Conservation (phyloP, 2,797 vertebrate genomes). For the Cyprinella venusta region DNA sequence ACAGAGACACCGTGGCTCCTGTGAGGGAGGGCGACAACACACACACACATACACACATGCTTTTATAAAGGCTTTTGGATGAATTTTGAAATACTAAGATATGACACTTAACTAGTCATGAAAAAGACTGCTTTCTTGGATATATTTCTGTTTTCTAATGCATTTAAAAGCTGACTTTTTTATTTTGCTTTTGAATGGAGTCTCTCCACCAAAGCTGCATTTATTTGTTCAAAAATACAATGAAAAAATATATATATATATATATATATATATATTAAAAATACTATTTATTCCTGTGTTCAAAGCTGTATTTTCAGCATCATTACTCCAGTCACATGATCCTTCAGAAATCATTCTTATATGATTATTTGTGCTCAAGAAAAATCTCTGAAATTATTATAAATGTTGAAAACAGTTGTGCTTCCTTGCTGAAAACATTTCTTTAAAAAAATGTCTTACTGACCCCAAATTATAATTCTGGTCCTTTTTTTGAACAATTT, state of each 20-base stretch:
- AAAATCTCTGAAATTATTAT: neutral
- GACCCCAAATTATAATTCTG: too few relatives aligned
- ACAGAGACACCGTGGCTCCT: constrained; percentile 91
- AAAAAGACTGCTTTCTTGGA: constrained; percentile 3
- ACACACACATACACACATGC: constrained; percentile 3
- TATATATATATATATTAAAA: neutral
- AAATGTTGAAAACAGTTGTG: neutral
- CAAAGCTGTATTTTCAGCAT: neutral
- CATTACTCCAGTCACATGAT: neutral
- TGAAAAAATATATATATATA: too few relatives aligned
- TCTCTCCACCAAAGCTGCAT: neutral
- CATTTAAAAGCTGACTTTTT: neutral
- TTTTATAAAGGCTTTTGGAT: neutral
- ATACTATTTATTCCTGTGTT: neutral
- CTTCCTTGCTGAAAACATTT: too few relatives aligned
- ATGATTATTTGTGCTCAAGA: neutral
- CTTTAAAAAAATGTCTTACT: too few relatives aligned
- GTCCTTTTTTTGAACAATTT: too few relatives aligned
- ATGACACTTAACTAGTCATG: constrained; percentile 1
- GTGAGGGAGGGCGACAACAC: constrained; percentile 66
- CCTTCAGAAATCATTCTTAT: neutral
- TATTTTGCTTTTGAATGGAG: neutral
- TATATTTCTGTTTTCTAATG: neutral
- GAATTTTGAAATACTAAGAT: neutral
- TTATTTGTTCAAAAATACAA: neutral